Percentiles rank a stretch among this genome's conserved stretches.
phyloP scores from a whole-genome alignment of 2,113 vertebrate genomes.

The Gorilla gorilla region DNA sequence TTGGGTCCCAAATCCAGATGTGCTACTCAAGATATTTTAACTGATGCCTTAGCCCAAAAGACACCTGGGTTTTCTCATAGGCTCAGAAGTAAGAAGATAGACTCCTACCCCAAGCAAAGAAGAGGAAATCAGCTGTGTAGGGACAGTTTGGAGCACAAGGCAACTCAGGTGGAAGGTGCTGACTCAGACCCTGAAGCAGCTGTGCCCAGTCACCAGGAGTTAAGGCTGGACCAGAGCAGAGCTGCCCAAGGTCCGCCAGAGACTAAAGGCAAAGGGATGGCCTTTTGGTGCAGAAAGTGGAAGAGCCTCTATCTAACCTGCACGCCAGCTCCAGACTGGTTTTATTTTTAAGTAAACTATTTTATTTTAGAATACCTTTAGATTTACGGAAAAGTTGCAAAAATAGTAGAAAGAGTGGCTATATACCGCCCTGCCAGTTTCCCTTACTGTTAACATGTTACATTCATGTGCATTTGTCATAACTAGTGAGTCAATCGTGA shows the following conservation, averaged over 20 bases:
- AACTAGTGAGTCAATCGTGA: fast-evolving
- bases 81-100: background rate
- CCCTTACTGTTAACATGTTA: background rate
- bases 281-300: background rate
- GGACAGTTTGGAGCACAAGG: background rate
- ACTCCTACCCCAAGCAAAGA: background rate
- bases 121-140: background rate
- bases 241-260: background rate
- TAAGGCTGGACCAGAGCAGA: background rate
- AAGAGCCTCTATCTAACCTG: background rate
- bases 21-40: background rate
- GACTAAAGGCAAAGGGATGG: background rate
- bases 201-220: background rate
- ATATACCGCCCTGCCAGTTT: too few relatives aligned
- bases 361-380: background rate
- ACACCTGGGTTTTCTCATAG: background rate
- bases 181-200: background rate
- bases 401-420: background rate
- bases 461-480: background rate
- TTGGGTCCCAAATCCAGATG: background rate
- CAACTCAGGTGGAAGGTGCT: too few relatives aligned
- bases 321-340: background rate
- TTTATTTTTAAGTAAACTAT: background rate
- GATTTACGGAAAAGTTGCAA: background rate
- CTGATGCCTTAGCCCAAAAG: background rate